Percentiles rank a stretch among this genome's conserved stretches.
Conservation (phyloP, 1,140 invertebrate species). For the Cataglyphis hispanica region DNA sequence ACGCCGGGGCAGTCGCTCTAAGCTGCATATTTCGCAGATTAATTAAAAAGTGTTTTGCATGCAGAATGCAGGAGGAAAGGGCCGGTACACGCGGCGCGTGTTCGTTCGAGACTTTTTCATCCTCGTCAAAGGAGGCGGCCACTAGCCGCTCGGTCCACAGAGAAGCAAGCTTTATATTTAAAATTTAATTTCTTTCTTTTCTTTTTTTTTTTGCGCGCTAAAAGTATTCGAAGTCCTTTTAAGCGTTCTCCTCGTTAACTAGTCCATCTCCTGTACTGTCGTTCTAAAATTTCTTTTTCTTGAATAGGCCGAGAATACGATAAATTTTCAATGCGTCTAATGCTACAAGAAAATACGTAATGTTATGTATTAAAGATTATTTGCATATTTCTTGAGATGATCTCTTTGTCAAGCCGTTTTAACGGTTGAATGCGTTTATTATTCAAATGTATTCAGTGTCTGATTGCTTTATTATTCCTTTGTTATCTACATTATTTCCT, state of each 20-base stretch:
- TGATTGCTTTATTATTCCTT: not conserved
- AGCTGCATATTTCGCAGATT: conserved; percentile 68
- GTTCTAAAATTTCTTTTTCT: not conserved
- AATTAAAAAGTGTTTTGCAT: conserved; percentile 76
- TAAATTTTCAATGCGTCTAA: conserved; percentile 4
- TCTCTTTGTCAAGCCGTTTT: not conserved
- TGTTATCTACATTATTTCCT: conserved; percentile 1
- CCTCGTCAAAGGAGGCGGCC: conserved; percentile 35
- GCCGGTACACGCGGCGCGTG: conserved; percentile 22
- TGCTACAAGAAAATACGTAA: not conserved
- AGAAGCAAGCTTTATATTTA: conserved; percentile 52
- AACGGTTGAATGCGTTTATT: not conserved
- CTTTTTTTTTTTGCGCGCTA: not conserved
- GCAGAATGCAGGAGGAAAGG: conserved; percentile 57
- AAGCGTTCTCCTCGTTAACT: conserved; percentile 41
- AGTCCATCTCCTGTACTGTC: not conserved
- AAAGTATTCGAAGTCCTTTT: conserved; percentile 43
- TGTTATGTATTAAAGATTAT: not conserved
- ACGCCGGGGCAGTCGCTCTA: not conserved
- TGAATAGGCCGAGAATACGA: not conserved
- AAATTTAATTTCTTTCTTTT: conserved; percentile 24
- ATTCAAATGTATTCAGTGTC: not conserved
- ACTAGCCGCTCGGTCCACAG: conserved; percentile 11
- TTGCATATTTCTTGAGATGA: conserved; percentile 4
- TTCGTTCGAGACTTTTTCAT: conserved; percentile 25